Conservation (phyloP, 1,140 invertebrate species). For the Charaxes varanes region DNA sequence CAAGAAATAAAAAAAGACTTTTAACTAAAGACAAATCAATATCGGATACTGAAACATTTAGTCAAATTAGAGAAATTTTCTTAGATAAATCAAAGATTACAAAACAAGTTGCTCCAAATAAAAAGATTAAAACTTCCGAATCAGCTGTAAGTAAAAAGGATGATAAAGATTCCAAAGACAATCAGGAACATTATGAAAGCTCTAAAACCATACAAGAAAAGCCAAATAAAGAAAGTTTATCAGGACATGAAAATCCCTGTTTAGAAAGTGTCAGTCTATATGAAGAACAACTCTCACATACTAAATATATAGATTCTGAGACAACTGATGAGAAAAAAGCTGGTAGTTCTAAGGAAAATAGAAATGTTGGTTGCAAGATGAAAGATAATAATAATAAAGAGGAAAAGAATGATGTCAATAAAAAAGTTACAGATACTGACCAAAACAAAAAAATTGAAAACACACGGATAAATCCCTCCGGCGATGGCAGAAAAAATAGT, state of each 20-base stretch:
- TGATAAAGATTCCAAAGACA: too few relatives aligned
- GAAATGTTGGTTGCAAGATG: constrained; percentile 2
- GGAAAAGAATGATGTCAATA: constrained; percentile 1
- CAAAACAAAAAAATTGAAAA: constrained; percentile 7
- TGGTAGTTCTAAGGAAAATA: neutral
- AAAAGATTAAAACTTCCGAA: neutral
- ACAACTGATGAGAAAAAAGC: constrained; percentile 11
- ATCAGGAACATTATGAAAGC: neutral
- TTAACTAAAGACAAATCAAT: constrained; percentile 10
- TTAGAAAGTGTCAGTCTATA: constrained; percentile 48
- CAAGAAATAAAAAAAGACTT: constrained; percentile 5
- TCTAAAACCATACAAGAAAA: neutral
- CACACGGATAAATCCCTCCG: too few relatives aligned
- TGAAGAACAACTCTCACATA: constrained; percentile 34
- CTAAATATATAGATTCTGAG: constrained; percentile 34
- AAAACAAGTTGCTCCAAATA: constrained; percentile 4
- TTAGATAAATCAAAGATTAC: constrained; percentile 1
- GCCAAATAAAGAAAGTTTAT: neutral
- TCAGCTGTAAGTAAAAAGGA: too few relatives aligned
- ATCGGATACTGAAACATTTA: constrained; percentile 16
- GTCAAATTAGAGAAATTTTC: neutral
- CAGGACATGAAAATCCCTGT: constrained; percentile 38
- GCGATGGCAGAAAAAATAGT: neutral
- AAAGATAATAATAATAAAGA: constrained; percentile 3
- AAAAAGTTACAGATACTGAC: neutral